Conservation (phyloP, 2,797 vertebrate species). For the Danio tinwini region DNA sequence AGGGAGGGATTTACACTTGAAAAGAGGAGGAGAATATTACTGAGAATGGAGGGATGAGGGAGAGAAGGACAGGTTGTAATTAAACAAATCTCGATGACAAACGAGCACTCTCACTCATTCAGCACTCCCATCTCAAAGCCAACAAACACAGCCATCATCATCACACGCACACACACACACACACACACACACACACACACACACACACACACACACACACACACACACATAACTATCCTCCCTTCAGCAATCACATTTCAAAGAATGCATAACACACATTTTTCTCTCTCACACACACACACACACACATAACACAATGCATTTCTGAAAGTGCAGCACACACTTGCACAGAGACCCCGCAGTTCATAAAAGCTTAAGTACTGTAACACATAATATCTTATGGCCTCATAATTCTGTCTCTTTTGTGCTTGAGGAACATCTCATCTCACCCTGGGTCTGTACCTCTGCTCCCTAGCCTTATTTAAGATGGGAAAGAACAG, state of each 20-base stretch:
- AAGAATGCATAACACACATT: conserved; percentile 28
- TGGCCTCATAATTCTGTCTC: conserved; percentile 33
- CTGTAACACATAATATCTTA: conserved; percentile 15
- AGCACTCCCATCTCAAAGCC: conserved; percentile 29
- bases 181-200: too few relatives aligned
- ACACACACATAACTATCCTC: conserved; percentile 11
- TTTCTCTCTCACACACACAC: neutral
- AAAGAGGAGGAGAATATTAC: conserved; percentile 40
- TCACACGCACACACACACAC: conserved; percentile 16
- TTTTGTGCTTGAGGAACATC: conserved; percentile 23
- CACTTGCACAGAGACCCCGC: neutral
- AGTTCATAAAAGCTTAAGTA: conserved; percentile 20
- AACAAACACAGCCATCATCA: conserved; percentile 26
- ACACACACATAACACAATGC: neutral
- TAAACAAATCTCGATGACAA: conserved; percentile 47
- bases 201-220: conserved; percentile 28
- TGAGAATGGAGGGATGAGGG: conserved; percentile 30
- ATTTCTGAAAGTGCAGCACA: neutral
- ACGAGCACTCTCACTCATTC: conserved; percentile 35
- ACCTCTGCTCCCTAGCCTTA: conserved; percentile 19
- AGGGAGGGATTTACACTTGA: conserved; percentile 35
- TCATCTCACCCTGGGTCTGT: conserved; percentile 7
- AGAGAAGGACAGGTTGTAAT: conserved; percentile 43
- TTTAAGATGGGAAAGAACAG: conserved; percentile 15
- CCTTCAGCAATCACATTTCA: conserved; percentile 21